phyloP scores from a whole-genome alignment of 2,888 invertebrate species.

The Piscicola geometra region DNA sequence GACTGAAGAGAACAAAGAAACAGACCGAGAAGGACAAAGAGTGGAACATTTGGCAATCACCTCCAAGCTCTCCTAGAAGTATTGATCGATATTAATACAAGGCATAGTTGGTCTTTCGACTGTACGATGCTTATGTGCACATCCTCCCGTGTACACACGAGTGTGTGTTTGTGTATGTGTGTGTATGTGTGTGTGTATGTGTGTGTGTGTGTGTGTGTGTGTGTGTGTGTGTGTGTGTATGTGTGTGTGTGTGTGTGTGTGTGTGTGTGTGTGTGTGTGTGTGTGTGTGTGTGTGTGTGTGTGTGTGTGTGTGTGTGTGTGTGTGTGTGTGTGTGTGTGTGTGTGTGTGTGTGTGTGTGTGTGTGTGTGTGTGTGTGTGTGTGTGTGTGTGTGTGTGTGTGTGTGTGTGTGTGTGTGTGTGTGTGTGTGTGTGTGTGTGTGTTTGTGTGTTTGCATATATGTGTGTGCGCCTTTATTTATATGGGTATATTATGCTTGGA shows the following conservation, averaged over 20 bases:
- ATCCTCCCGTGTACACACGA: not conserved
- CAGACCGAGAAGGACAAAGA: no score
- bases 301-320: conserved; percentile 1
- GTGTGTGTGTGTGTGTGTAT: not conserved
- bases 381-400: conserved; percentile 5
- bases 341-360: not conserved
- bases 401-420: conserved; percentile 21
- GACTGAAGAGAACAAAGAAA: no score
- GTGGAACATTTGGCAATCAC: no score
- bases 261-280: conserved; percentile 10
- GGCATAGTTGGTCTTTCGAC: no score
- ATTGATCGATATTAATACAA: no score
- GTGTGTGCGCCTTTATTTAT: conserved; percentile 5
- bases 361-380: not conserved
- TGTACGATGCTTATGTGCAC: not conserved
- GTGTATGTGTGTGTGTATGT: not conserved
- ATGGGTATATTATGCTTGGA: not conserved
- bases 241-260: conserved; percentile 13
- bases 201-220: not conserved
- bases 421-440: conserved; percentile 20
- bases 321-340: conserved; percentile 11
- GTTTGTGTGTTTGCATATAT: not conserved
- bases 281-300: not conserved
- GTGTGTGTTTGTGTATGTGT: not conserved
- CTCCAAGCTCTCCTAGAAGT: no score